Base-by-base conservation (phyloP, 2,797 vertebrate species). In the Podarcis lilfordi region DNA sequence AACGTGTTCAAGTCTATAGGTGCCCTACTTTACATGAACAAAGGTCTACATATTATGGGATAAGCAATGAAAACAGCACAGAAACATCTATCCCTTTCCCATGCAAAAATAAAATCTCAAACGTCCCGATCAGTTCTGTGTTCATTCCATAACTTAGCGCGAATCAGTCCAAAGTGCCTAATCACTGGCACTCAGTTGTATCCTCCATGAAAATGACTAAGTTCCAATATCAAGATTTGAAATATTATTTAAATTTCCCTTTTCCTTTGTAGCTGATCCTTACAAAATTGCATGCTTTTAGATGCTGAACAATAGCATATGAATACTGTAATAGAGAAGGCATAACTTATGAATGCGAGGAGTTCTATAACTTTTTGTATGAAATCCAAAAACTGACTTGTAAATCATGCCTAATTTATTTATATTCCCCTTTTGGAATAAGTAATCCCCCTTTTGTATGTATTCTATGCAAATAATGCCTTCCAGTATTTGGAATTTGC, bases 401-500 rank as follows among this genome's bases (percentile, higher is more conserved):
- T 55, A 50, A 87, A 83, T 61, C 8, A 88, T 80, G 40, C 27
- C 40, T 37, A 66, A 86, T 40, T 66, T 81, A 79, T 81, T 87
- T 81, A 37, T 82, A 40, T 76, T 13, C 37, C 43, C 76, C 23
- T 19, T 17, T 66, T 59, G 40, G 55, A 84, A 84, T 32, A 43
- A 19, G 27, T 80, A 87, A 87, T 85, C 86, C 40, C 55, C 32
- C 76, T 55, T 84, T 80, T 87, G 85, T 75, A 55, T 55, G 55
- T 55, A 40, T 74, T 50, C 59, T 23, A 40, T 79, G 82, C 23
- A 84, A 79, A 79, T 40, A 55, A 87, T 76, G 68, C 69, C 59
- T 75, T 80, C 59, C 45, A 45, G 71, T 87, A 71, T 79, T 55
- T 75, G 77, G 76, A 90, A 90, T 90, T 80, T 90, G 86, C 86